phyloP scores from a whole-genome alignment of 1,140 invertebrate genomes.

The Heliconius nattereri region DNA sequence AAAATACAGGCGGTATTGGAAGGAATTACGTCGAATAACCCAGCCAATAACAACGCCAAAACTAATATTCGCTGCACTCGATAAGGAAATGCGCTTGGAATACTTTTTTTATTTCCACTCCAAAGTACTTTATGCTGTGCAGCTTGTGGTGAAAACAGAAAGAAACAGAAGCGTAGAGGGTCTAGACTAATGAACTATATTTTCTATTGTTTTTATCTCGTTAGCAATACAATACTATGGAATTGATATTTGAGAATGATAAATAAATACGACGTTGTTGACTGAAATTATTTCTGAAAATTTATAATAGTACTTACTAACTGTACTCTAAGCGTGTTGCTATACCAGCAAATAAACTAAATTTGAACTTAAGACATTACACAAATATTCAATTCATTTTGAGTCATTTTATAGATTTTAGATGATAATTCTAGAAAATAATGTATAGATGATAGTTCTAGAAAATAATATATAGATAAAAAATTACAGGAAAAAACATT shows the following conservation, averaged over 20 bases:
- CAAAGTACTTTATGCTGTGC: neutral
- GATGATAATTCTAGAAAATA: too few relatives aligned
- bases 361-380: too few relatives aligned
- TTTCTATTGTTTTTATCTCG: neutral
- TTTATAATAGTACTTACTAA: too few relatives aligned
- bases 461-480: too few relatives aligned
- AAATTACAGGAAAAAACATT: too few relatives aligned
- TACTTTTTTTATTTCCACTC: constrained; percentile 14
- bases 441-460: too few relatives aligned
- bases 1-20: constrained; percentile 38
- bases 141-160: neutral
- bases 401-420: too few relatives aligned
- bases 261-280: neutral
- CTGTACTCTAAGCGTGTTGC: too few relatives aligned
- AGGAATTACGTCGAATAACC: constrained; percentile 35
- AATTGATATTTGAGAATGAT: neutral
- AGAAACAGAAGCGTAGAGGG: neutral
- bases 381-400: too few relatives aligned
- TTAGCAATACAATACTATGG: neutral
- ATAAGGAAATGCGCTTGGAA: constrained; percentile 30
- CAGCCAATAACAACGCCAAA: constrained; percentile 36
- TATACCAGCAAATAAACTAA: too few relatives aligned
- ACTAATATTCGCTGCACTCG: constrained; percentile 37
- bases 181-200: constrained; percentile 8
- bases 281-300: too few relatives aligned